Evolutionary conservation across 2,888 invertebrate species (phyloP).

Genomic region (Tineola bisselliella): DNA sequence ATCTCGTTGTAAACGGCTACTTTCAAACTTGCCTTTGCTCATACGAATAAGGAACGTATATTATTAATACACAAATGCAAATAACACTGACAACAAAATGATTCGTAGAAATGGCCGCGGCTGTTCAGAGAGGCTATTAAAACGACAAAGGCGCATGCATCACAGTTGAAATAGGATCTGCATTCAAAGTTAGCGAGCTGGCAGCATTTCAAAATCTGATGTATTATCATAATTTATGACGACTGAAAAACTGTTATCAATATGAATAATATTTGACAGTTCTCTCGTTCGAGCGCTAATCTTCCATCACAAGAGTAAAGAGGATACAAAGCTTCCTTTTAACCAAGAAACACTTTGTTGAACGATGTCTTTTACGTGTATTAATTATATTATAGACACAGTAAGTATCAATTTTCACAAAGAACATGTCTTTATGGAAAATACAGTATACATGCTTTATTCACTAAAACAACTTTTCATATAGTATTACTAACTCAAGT

Average conservation of each 20-base stretch:
- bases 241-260: not conserved
- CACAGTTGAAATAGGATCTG: not conserved
- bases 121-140: not conserved
- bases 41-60: too few relatives aligned
- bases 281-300: not conserved
- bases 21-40: too few relatives aligned
- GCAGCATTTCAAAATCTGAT: conserved; percentile 6
- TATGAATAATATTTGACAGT: not conserved
- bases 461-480: too few relatives aligned
- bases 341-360: not conserved
- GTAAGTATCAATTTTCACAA: too few relatives aligned
- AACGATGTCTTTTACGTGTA: not conserved
- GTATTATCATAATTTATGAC: conserved; percentile 5
- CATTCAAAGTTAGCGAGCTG: not conserved
- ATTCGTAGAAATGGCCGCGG: conserved; percentile 4
- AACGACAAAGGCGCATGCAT: not conserved
- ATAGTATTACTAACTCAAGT: too few relatives aligned
- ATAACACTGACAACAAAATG: not conserved
- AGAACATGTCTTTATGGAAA: too few relatives aligned
- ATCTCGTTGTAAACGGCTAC: too few relatives aligned
- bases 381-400: not conserved
- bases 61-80: not conserved
- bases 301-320: not conserved
- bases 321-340: not conserved
- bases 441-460: too few relatives aligned